Evolutionary conservation across 2,797 vertebrate species (phyloP), one percentile per base, ranked within the genome.

Genomic region (Manis javanica): DNA sequence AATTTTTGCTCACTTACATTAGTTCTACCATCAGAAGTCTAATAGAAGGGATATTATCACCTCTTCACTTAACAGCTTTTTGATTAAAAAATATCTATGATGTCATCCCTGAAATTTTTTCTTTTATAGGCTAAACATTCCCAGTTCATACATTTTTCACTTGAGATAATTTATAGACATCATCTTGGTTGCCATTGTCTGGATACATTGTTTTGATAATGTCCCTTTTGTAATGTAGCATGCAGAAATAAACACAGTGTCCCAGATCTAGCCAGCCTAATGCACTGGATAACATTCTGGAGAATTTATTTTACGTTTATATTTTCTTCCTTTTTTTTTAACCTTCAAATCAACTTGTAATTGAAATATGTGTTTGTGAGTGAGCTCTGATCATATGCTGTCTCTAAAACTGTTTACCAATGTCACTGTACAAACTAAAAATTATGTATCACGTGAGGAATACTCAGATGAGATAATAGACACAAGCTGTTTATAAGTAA

Each of bases 371-470:
- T 83, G 16, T 94, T 96, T 79, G 49, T n/a, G 63, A 57, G 15
- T 91, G 81, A 98, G 85, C 88, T 85, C 24, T 55, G 8, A 91
- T 1, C 13, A 2, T 68, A 53, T 39, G 64, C 26, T 42, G 24
- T 71, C 61, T 59, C 42, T 92, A 74, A 46, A 95, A 90, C 85
- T 92, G 31, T 81, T 83, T 95, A 87, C 55, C 79, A 57, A 78
- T 96, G 83, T 79, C 78, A 6, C 81, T 86, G 75, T 96, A 81
- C 59, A 96, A 93, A 90, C 24, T 97, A 31, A 79, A 97, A 53
- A 74, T 93, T 86, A 77, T 46, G 24, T 96, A 64, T 66, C 55
- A 79, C 12, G 31, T 71, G 24, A 86, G 42, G 57, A 88, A 91
- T 95, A n/a, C 71, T 93, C 31, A 18, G 53, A 72, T 94, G 66